Percentiles rank a stretch among this genome's conserved stretches.
These are phyloP conservation scores for Gavialis gangeticus DNA, from an alignment of 2,113 vertebrate species.

Conservation along the genomic window DNA sequence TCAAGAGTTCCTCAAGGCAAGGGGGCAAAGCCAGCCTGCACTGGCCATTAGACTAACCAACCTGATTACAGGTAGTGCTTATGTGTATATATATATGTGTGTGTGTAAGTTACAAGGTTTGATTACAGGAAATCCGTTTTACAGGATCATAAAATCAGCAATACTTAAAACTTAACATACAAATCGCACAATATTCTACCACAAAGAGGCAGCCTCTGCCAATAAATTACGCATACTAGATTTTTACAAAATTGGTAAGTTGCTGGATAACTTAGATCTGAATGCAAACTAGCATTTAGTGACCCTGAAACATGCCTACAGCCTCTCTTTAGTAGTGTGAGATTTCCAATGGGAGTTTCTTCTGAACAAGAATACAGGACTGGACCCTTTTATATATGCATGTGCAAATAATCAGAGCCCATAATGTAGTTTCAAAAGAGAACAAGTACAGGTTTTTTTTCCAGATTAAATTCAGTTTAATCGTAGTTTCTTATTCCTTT, in stretches of 20 bases:
- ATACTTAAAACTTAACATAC: neutral
- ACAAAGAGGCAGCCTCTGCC: neutral
- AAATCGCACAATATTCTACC: neutral
- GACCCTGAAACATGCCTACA: neutral
- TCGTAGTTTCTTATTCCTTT: neutral
- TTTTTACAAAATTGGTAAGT: neutral
- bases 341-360: conserved; percentile 35
- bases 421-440: conserved; percentile 3
- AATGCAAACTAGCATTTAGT: neutral
- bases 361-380: conserved; percentile 9
- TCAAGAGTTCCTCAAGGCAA: too few species aligned
- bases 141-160: neutral
- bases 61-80: neutral
- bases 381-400: accelerated
- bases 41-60: too few species aligned
- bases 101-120: neutral
- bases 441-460: conserved; percentile 23
- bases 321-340: neutral
- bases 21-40: too few species aligned
- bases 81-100: neutral
- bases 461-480: conserved; percentile 13
- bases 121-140: neutral
- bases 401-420: neutral
- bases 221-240: neutral
- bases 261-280: neutral